These are phyloP conservation scores for Periparus ater DNA, from an alignment of 2,797 vertebrate genomes.

Conservation along the genomic window DNA sequence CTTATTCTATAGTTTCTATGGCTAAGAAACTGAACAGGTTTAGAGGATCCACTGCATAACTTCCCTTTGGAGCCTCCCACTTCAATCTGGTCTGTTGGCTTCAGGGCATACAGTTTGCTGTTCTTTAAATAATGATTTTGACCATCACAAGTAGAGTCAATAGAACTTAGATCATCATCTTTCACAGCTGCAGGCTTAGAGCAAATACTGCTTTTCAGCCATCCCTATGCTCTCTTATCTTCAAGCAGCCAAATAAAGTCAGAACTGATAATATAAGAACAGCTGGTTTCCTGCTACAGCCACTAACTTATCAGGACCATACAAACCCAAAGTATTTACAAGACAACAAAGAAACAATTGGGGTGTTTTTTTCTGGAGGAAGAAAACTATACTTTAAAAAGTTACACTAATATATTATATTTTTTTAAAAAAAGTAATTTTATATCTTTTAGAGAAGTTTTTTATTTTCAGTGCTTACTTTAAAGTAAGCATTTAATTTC, in stretches of 20 bases:
- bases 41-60: not conserved
- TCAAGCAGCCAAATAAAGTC: not conserved
- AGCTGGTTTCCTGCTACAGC: not conserved
- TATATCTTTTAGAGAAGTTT: not conserved
- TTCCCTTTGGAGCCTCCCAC: not conserved
- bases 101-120: not conserved
- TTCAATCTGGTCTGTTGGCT: not conserved
- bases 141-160: not conserved
- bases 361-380: not conserved
- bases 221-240: not conserved
- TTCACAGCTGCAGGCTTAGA: not conserved
- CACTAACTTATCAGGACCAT: not conserved
- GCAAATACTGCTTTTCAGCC: not conserved
- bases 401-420: not conserved
- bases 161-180: not conserved
- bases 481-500: too few relatives aligned
- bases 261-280: not conserved
- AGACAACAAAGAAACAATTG: not conserved
- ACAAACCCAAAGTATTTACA: not conserved
- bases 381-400: not conserved
- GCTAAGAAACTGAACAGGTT: not conserved
- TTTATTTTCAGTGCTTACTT: not conserved
- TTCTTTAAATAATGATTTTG: not conserved
- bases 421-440: not conserved
- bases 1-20: not conserved